A percentile compares a stretch with the other conserved stretches of the same genome.
phyloP scores from a whole-genome alignment of 30 jellyfish, hydroid and myxozoan species.

The Turritopsis rubra region DNA sequence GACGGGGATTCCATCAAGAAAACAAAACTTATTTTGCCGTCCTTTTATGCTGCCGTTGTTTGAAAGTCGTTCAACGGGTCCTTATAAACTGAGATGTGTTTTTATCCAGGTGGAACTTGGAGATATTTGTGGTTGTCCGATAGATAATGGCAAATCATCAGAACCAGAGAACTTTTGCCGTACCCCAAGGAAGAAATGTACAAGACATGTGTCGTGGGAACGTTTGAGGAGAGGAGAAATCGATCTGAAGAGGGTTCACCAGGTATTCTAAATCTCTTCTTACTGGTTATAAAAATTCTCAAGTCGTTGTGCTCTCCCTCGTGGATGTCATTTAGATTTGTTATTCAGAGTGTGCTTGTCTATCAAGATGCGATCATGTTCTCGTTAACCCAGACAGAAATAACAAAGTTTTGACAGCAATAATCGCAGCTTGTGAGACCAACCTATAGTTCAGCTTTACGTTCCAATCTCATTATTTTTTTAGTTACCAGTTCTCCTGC shows the following conservation, averaged over 20 bases:
- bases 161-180: slow-evolving; percentile 79
- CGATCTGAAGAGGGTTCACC: slow-evolving; percentile 81
- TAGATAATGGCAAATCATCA: slow-evolving; percentile 42
- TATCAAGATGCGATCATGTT: no score
- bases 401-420: no score
- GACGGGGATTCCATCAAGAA: no score
- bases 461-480: no score
- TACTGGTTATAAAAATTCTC: not conserved
- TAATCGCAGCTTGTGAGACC: no score
- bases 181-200: slow-evolving; percentile 76
- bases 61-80: no score
- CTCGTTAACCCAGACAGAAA: no score
- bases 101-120: slow-evolving; percentile 53
- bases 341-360: no score
- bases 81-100: not conserved
- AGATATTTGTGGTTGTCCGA: slow-evolving; percentile 95
- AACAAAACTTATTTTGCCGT: no score
- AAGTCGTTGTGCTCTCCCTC: not conserved
- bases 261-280: slow-evolving; percentile 32
- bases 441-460: no score
- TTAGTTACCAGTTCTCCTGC: no score
- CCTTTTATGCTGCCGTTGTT: no score
- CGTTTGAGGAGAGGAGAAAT: slow-evolving; percentile 88
- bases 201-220: slow-evolving; percentile 90
- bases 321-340: not conserved